These are phyloP conservation scores for Sparidentex hasta DNA, from an alignment of 2,797 vertebrate genomes.

Conservation along the genomic window DNA sequence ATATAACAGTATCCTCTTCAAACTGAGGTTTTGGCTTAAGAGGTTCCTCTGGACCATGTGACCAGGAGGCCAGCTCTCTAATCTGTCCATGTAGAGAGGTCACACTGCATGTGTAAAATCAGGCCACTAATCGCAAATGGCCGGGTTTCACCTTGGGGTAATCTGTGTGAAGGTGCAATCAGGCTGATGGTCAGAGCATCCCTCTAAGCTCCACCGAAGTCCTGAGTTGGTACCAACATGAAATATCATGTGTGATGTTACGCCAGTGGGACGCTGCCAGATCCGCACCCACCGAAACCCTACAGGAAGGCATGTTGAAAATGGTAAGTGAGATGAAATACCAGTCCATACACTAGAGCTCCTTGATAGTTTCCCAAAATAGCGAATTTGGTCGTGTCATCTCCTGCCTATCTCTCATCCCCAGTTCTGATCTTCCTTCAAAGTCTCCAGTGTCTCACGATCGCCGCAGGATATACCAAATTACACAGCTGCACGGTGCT, in stretches of 20 bases:
- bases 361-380: constrained; percentile 56
- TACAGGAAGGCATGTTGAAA: not conserved
- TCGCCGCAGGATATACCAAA: constrained; percentile 44
- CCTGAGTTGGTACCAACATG: not conserved
- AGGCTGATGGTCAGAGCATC: not conserved
- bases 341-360: not conserved
- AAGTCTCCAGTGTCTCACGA: not conserved
- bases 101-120: not conserved
- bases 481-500: constrained; percentile 19
- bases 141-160: constrained; percentile 1
- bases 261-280: constrained; percentile 7
- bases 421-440: constrained; percentile 42
- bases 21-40: not conserved
- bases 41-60: not conserved
- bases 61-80: not conserved
- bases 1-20: not conserved
- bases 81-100: not conserved
- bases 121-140: not conserved
- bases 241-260: constrained; percentile 5
- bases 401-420: constrained; percentile 23
- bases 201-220: constrained; percentile 8
- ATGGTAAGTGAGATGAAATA: constrained; percentile 28
- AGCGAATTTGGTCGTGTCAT: constrained; percentile 32
- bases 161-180: constrained; percentile 9
- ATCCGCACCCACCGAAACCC: constrained; percentile 11